A percentile compares a stretch with the other conserved stretches of the same genome.
Conservation (phyloP, 2,888 invertebrate genomes). For the Nymphalis polychloros region DNA sequence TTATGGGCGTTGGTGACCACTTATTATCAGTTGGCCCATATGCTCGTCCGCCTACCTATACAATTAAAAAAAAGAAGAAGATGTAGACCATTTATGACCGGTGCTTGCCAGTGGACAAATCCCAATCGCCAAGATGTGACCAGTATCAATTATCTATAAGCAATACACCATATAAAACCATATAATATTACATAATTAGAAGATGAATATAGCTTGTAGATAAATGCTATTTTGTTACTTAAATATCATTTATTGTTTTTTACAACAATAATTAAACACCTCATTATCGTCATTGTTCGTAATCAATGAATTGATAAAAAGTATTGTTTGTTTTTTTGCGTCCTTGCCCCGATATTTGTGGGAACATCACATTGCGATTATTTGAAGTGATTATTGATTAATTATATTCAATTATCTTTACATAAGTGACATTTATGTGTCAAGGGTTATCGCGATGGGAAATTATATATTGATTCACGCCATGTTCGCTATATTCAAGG, state of each 20-base stretch:
- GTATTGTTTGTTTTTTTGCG: constrained; percentile 41
- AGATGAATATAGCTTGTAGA: background rate
- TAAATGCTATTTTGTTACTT: background rate
- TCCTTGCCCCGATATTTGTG: constrained; percentile 47
- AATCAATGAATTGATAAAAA: constrained; percentile 38
- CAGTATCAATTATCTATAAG: constrained; percentile 23
- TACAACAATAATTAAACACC: constrained; percentile 28
- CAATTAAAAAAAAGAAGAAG: too few species aligned
- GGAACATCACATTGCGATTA: constrained; percentile 42
- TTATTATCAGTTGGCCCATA: too few species aligned
- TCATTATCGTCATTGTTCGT: constrained; percentile 39
- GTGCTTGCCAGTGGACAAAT: too few species aligned
- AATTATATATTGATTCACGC: background rate
- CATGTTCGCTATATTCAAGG: too few species aligned
- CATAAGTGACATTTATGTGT: constrained; percentile 17
- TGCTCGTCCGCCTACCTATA: too few species aligned
- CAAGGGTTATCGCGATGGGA: constrained; percentile 8
- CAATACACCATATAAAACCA: background rate
- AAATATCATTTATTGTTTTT: constrained; percentile 7
- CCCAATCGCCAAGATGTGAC: too few species aligned
- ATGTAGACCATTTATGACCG: too few species aligned
- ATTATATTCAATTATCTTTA: constrained; percentile 18
- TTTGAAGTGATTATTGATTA: constrained; percentile 29
- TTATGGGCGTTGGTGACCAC: too few species aligned
- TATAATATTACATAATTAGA: constrained; percentile 2